phyloP scores from a whole-genome alignment of 2,113 vertebrate genomes.

The Sylvilagus bachmani region DNA sequence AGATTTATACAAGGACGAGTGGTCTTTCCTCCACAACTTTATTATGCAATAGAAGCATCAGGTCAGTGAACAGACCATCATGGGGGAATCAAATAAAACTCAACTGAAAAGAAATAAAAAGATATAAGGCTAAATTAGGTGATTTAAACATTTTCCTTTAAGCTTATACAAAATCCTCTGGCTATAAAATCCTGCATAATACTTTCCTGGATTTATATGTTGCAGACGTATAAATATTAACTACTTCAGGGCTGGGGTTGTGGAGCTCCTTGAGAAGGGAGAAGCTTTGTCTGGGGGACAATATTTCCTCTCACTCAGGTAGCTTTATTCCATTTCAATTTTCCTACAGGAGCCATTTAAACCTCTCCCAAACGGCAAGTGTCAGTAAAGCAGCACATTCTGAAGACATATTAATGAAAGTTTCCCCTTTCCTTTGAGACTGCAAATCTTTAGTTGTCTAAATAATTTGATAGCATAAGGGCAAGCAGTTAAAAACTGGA shows the following conservation, averaged over 20 bases:
- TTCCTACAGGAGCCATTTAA: constrained; percentile 77
- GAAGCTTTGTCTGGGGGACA: not conserved
- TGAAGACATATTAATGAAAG: constrained; percentile 78
- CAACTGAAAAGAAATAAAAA: constrained; percentile 84
- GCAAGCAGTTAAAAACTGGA: constrained; percentile 92
- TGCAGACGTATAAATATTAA: constrained; percentile 92
- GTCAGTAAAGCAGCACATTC: constrained; percentile 47
- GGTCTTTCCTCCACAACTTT: constrained; percentile 88
- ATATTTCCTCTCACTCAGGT: constrained; percentile 78
- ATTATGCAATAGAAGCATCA: constrained; percentile 91
- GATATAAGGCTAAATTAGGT: constrained; percentile 92
- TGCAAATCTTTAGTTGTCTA: constrained; percentile 85
- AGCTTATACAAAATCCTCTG: constrained; percentile 93
- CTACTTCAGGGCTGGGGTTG: constrained; percentile 83
- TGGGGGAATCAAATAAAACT: constrained; percentile 88
- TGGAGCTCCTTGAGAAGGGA: constrained; percentile 65
- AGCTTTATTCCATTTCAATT: constrained; percentile 84
- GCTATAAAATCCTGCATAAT: constrained; percentile 92
- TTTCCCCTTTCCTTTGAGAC: constrained; percentile 82
- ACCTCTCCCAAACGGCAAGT: constrained; percentile 49
- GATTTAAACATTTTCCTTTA: constrained; percentile 93
- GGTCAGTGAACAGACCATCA: constrained; percentile 89
- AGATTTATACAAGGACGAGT: constrained; percentile 89
- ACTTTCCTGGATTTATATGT: constrained; percentile 91
- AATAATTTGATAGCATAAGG: constrained; percentile 90